Conservation (phyloP, 2,113 vertebrate species). For the Vulpes vulpes region DNA sequence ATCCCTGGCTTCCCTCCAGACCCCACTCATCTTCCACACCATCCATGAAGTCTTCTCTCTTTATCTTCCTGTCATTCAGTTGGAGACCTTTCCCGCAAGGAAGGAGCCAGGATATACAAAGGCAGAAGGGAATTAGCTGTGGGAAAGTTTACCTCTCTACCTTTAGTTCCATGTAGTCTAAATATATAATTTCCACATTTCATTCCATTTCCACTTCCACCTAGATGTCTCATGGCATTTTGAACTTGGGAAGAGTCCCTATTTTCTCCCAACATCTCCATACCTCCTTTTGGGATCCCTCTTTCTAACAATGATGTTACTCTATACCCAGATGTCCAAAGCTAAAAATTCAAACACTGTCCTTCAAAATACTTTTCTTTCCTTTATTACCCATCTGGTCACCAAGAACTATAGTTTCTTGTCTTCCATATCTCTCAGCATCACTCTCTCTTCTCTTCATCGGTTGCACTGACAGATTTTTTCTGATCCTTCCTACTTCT, state of each 20-base stretch:
- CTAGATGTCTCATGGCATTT: not conserved
- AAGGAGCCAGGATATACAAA: not conserved
- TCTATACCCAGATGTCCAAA: not conserved
- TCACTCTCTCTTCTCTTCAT: not conserved
- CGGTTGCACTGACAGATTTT: not conserved
- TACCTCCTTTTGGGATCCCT: not conserved
- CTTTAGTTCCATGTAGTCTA: slow-evolving; percentile 37
- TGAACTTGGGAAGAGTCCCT: slow-evolving; percentile 1
- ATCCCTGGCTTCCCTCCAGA: not conserved
- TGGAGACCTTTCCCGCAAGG: not conserved
- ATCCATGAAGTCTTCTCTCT: not conserved
- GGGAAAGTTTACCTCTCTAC: not conserved
- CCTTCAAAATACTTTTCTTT: not conserved
- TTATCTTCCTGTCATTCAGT: not conserved
- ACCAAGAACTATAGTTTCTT: not conserved
- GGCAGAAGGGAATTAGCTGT: not conserved
- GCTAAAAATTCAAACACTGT: slow-evolving; percentile 21
- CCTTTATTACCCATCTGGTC: not conserved
- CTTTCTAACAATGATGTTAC: not conserved
- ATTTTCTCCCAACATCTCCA: not conserved
- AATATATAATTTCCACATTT: not conserved
- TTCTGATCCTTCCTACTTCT: not conserved
- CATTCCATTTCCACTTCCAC: not conserved
- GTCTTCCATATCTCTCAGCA: not conserved
- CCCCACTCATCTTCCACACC: not conserved